These are phyloP conservation scores for Drosophila borborema DNA, from an alignment of 2,888 invertebrate species.

Conservation along the genomic window DNA sequence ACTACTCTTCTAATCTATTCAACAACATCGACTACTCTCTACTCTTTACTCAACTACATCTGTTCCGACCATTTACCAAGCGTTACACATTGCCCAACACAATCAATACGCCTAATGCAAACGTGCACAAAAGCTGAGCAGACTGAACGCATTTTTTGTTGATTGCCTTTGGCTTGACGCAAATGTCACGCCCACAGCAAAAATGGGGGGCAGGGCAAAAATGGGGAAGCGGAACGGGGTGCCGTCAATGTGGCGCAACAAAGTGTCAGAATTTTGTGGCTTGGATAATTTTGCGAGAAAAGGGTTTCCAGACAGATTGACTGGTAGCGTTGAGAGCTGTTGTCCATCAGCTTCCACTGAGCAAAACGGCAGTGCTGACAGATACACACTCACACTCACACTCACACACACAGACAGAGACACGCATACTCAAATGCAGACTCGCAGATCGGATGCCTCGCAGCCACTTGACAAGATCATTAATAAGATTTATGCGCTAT, in stretches of 20 bases:
- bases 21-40: not conserved
- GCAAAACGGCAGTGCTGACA: constrained; percentile 21
- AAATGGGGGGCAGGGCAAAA: not conserved
- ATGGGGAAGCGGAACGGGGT: not conserved
- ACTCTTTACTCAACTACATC: not conserved
- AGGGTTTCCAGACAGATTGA: constrained; percentile 62
- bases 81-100: not conserved
- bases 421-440: not conserved
- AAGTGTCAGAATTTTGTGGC: constrained; percentile 49
- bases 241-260: constrained; percentile 42
- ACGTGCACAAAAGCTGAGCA: constrained; percentile 18
- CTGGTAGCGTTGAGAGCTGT: constrained; percentile 73
- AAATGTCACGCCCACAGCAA: constrained; percentile 53
- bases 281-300: constrained; percentile 42
- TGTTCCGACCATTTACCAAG: not conserved
- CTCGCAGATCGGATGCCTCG: constrained; percentile 33
- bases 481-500: constrained; percentile 83
- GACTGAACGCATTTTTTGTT: constrained; percentile 60
- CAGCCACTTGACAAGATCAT: constrained; percentile 83
- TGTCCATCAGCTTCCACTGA: constrained; percentile 62
- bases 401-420: not conserved
- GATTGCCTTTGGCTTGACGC: constrained; percentile 68
- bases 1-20: not conserved
- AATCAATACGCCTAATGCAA: not conserved
- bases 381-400: constrained; percentile 2